Percentiles rank a stretch among this genome's conserved stretches.
Conservation (phyloP, 2,888 invertebrate species). For the Melolontha melolontha region DNA sequence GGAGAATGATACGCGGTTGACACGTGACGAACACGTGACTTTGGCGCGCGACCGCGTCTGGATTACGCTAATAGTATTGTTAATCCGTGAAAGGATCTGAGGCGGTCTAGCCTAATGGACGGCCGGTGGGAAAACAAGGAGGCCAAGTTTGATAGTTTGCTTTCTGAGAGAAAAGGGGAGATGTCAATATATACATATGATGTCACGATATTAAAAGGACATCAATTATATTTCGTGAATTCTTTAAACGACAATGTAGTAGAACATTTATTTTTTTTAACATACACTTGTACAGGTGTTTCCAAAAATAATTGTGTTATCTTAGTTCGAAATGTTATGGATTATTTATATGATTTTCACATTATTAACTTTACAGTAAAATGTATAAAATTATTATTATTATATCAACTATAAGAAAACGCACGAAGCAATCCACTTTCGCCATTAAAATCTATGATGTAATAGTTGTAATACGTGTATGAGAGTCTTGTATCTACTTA, state of each 20-base stretch:
- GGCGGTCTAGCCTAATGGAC: not conserved
- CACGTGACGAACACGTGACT: constrained; percentile 45
- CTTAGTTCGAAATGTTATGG: too few species aligned
- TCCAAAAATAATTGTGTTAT: too few species aligned
- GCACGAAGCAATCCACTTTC: too few species aligned
- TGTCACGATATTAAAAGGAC: constrained; percentile 17
- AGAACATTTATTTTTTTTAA: not conserved
- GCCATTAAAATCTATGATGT: too few species aligned
- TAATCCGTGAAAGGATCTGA: constrained; percentile 45
- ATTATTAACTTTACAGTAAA: too few species aligned
- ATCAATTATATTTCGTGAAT: constrained; percentile 19
- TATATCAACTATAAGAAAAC: too few species aligned
- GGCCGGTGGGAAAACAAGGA: not conserved
- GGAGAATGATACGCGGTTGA: constrained; percentile 25
- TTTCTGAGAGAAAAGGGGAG: not conserved
- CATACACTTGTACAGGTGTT: not conserved
- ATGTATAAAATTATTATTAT: too few species aligned
- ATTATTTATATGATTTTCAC: too few species aligned
- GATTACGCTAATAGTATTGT: constrained; percentile 51
- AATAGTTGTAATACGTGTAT: too few species aligned
- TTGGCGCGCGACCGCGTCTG: constrained; percentile 36
- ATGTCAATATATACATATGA: too few species aligned
- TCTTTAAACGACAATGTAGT: too few species aligned
- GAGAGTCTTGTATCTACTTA: too few species aligned
- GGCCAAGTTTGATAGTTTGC: not conserved